These are phyloP conservation scores for mouse (Mus musculus) DNA, from an alignment of 2,113 vertebrate genomes.

Conservation along the genomic window DNA sequence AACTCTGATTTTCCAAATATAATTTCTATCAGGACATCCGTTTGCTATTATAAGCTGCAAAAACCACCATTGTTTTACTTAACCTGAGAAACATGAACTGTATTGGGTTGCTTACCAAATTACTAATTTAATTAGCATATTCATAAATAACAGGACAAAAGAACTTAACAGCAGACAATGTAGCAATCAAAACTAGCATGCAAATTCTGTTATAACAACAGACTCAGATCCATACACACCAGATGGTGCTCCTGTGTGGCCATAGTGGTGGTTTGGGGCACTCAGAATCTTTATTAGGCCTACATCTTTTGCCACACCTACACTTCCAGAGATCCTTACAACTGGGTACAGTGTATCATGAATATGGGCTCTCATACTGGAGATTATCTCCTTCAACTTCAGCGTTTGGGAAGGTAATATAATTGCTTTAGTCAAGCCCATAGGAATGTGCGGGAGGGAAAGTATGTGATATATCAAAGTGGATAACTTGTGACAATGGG, in stretches of 20 bases:
- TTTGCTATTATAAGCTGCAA: background rate
- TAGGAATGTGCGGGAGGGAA: background rate
- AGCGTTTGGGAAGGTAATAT: background rate
- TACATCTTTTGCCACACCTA: background rate
- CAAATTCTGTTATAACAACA: background rate
- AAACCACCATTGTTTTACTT: background rate
- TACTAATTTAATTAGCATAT: background rate
- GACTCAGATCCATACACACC: background rate
- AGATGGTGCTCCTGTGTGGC: background rate
- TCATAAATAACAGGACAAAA: background rate
- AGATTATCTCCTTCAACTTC: background rate
- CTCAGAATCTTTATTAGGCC: no score
- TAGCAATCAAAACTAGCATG: background rate
- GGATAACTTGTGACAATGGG: background rate
- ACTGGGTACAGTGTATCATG: background rate
- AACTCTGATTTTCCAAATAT: background rate
- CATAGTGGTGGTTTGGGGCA: accelerated
- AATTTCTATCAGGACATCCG: background rate
- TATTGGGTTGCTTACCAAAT: background rate
- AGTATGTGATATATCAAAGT: background rate
- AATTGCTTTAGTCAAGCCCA: background rate
- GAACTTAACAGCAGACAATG: background rate
- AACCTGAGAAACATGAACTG: background rate
- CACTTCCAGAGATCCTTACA: background rate
- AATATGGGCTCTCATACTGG: background rate